Conservation (phyloP, 2,797 vertebrate genomes). For the Hyperoplus lanceolatus region DNA sequence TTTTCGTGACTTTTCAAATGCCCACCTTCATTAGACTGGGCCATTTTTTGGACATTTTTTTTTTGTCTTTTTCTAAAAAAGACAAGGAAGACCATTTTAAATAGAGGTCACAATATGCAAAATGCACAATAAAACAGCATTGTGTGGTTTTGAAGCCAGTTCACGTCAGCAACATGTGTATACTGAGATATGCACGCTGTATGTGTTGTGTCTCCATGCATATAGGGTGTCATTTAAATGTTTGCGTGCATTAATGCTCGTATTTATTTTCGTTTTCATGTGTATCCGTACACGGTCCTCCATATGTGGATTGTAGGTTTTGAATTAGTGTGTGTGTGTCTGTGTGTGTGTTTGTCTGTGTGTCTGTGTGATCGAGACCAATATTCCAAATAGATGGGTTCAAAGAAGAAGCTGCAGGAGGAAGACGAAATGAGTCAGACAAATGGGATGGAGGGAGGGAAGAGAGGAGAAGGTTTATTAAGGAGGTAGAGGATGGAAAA, state of each 20-base stretch:
- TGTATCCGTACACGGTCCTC: neutral
- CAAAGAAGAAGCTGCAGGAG: slow-evolving; percentile 47
- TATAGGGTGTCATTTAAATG: slow-evolving; percentile 6
- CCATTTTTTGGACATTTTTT: too few species aligned
- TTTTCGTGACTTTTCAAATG: neutral
- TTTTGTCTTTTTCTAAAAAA: too few species aligned
- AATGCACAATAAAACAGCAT: slow-evolving; percentile 33
- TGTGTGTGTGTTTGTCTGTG: neutral
- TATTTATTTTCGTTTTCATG: slow-evolving; percentile 6
- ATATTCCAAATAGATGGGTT: slow-evolving; percentile 42
- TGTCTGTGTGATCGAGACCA: slow-evolving; percentile 9
- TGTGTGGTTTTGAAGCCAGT: slow-evolving; percentile 1
- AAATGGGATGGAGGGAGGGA: slow-evolving; percentile 50
- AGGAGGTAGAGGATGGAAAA: slow-evolving; percentile 4
- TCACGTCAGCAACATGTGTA: slow-evolving; percentile 28
- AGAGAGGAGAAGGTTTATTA: slow-evolving; percentile 22
- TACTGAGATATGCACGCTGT: slow-evolving; percentile 8
- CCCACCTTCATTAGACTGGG: neutral
- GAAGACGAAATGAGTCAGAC: slow-evolving; percentile 59
- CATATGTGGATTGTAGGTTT: neutral
- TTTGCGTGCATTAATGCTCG: neutral
- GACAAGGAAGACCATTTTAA: neutral
- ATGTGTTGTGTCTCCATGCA: slow-evolving; percentile 21
- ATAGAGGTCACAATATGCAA: neutral
- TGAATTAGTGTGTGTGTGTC: neutral